A percentile compares a stretch with the other conserved stretches of the same genome.
Conservation (phyloP, 2,113 vertebrate species). For the Pelecanoides urinatrix region DNA sequence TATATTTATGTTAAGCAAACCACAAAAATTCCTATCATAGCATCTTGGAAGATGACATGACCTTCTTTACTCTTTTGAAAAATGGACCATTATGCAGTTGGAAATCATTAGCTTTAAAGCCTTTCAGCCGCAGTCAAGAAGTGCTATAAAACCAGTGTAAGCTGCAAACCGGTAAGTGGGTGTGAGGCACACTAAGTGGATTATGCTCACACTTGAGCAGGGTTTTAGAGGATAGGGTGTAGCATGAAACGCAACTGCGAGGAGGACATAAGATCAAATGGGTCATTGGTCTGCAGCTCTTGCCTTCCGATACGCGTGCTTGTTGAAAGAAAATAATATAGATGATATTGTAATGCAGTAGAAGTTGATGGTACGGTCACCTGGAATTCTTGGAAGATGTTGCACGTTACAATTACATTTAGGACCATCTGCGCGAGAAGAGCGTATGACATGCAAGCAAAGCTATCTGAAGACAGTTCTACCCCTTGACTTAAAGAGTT, state of each 20-base stretch:
- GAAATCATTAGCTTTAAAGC: background rate
- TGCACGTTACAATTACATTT: background rate
- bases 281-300: background rate
- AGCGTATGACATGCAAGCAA: background rate
- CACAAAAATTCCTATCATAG: background rate
- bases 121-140: background rate
- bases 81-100: background rate
- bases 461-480: background rate
- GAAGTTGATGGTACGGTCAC: background rate
- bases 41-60: background rate
- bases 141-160: background rate
- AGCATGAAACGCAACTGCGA: background rate
- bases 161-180: background rate
- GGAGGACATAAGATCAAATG: background rate
- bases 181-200: background rate
- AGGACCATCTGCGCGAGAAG: background rate
- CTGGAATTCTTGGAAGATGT: background rate
- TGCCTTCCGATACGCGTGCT: rapidly evolving
- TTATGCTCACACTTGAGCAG: background rate
- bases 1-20: background rate
- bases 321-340: background rate
- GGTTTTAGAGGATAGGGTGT: background rate
- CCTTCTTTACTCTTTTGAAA: background rate
- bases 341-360: background rate
- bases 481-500: background rate